phyloP scores from a whole-genome alignment of 1,140 invertebrate genomes.

The Elymnias hypermnestra region DNA sequence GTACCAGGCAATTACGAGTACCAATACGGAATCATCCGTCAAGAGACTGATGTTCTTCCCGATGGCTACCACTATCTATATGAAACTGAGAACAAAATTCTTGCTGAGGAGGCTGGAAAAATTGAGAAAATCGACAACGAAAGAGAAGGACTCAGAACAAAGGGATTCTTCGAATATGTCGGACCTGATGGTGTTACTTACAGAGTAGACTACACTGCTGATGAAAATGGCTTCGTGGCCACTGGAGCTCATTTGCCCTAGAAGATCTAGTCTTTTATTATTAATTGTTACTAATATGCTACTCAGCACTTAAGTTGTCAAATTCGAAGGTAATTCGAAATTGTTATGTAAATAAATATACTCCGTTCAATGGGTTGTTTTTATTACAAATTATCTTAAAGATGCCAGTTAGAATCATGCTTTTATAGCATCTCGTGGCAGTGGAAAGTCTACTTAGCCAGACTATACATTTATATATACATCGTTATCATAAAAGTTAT shows the following conservation, averaged over 20 bases:
- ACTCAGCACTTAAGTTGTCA: neutral
- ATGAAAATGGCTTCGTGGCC: conserved; percentile 82
- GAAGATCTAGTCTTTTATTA: conserved; percentile 24
- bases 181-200: conserved; percentile 82
- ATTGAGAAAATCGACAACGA: conserved; percentile 69
- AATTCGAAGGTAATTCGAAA: neutral
- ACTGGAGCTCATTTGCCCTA: conserved; percentile 75
- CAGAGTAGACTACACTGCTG: conserved; percentile 80
- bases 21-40: conserved; percentile 63
- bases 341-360: conserved; percentile 4
- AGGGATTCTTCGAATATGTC: conserved; percentile 77
- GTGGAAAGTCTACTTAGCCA: too few relatives aligned
- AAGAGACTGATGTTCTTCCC: conserved; percentile 47
- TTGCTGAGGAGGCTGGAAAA: conserved; percentile 74
- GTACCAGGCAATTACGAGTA: conserved; percentile 46
- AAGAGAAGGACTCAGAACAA: conserved; percentile 74
- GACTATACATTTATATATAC: too few relatives aligned
- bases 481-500: too few relatives aligned
- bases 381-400: too few relatives aligned
- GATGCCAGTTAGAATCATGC: too few relatives aligned
- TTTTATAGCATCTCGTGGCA: too few relatives aligned
- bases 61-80: conserved; percentile 77
- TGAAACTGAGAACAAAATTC: conserved; percentile 81
- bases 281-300: neutral
- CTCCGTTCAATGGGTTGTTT: neutral